Evolutionary conservation across 2,113 vertebrate species (phyloP), one percentile per base, ranked within the genome.

Genomic region (Pelecanoides urinatrix): DNA sequence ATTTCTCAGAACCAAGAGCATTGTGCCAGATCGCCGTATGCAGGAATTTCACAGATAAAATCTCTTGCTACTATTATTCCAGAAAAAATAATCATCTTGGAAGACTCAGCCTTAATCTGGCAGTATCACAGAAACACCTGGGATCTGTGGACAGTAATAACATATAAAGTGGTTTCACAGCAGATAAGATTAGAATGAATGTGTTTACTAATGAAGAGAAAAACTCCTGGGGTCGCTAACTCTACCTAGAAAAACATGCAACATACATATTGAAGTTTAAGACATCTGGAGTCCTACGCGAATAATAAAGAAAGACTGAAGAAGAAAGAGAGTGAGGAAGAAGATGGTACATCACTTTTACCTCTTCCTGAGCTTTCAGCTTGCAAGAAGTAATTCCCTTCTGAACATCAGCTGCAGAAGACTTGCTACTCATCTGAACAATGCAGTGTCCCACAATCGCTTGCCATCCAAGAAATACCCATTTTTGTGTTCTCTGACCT

Each of bases 391-490:
- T 49, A 90, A 94, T 32, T 86, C 25, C 25, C 16, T 88, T 83
- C 29, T n/a, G 22, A 83, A 63, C 23, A 70, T 22, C 29, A 86
- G 30, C 27, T 92, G 49, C 10, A 20, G 67, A 77, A 29, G 50
- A 66, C n/a, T 67, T 52, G 30, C 36, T 80, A 25, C 6, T 73
- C 76, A 73, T 34, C 22, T 86, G 61, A 91, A 79, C 1, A 62
- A 59, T 10, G 16, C 38, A 47, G 17, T 7, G 5, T 80, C 29
- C 40, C 38, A 45, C 0, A 0, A 72, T 21, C 0, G 0, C 22
- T 36, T 34, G 52, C 14, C 44, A 82, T 34, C 13, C 52, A 58
- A 83, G 50, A 86, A 75, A 80, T 3, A 9, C 11, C 21, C 10
- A 50, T 42, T 52, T 73, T 34, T 45, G 11, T 52, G 34, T 50